Conservation (phyloP, 2,797 vertebrate genomes). For the Columba guinea region DNA sequence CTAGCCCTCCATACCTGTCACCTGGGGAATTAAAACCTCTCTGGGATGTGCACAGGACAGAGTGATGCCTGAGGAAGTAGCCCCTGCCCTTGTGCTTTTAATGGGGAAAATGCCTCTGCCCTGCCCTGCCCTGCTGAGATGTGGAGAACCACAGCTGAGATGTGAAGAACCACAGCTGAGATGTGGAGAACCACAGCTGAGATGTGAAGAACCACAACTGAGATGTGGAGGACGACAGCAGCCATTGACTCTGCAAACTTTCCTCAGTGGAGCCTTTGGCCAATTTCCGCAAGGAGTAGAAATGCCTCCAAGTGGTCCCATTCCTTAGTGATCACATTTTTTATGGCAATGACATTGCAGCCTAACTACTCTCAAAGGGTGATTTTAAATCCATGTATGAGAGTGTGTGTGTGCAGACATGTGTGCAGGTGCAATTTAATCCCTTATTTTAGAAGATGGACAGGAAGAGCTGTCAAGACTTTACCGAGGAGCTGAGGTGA, state of each 20-base stretch:
- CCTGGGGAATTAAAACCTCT: background rate
- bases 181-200: background rate
- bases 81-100: background rate
- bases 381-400: accelerated
- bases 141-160: background rate
- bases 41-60: background rate
- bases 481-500: background rate
- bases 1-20: accelerated
- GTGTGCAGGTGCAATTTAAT: background rate
- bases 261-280: background rate
- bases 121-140: background rate
- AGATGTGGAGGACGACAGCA: background rate
- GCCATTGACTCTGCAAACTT: background rate
- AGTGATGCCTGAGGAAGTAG: background rate
- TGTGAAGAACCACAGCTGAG: background rate
- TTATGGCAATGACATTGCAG: accelerated
- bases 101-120: background rate
- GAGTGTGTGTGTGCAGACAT: too few relatives aligned
- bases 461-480: background rate
- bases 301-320: background rate
- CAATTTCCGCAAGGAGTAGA: background rate
- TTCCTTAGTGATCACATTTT: background rate
- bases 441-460: background rate
- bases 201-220: background rate
- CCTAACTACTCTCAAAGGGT: background rate